Percentiles rank a stretch among this genome's conserved stretches.
Evolutionary conservation across 2,113 vertebrate genomes (phyloP).

Genomic region (Lepisosteus osseus): DNA sequence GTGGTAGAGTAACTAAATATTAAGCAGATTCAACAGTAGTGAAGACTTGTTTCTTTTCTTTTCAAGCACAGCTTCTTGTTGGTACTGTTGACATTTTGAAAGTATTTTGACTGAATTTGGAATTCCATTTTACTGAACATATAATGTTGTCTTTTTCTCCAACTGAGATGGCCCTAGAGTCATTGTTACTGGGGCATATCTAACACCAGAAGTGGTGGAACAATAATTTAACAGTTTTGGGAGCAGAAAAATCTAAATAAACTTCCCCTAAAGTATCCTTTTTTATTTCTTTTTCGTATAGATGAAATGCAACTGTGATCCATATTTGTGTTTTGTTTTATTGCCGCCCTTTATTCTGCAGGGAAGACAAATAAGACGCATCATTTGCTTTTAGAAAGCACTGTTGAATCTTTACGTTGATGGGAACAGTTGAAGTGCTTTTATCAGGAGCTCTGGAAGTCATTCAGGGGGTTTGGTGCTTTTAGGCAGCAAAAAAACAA

Average conservation of each 20-base stretch:
- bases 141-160: too few species aligned
- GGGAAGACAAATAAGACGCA: constrained; percentile 50
- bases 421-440: constrained; percentile 24
- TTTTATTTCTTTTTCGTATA: constrained; percentile 32
- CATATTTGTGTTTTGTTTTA: constrained; percentile 41
- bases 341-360: constrained; percentile 57
- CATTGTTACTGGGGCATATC: too few species aligned
- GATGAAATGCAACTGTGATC: constrained; percentile 39
- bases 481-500: constrained; percentile 20
- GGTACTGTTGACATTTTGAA: too few species aligned
- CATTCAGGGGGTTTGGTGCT: constrained; percentile 33
- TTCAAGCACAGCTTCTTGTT: too few species aligned
- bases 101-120: too few species aligned
- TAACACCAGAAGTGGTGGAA: too few species aligned
- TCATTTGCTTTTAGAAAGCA: constrained; percentile 37
- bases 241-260: constrained; percentile 35
- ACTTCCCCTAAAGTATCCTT: constrained; percentile 19
- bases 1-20: too few species aligned
- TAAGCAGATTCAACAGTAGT: too few species aligned
- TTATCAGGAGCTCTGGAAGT: constrained; percentile 22
- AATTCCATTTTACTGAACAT: too few species aligned
- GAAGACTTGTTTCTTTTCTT: too few species aligned
- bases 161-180: too few species aligned
- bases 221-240: constrained; percentile 28
- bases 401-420: constrained; percentile 32